Base-by-base conservation (phyloP, 2,888 invertebrate genomes). In the Ectropis crepuscularia region DNA sequence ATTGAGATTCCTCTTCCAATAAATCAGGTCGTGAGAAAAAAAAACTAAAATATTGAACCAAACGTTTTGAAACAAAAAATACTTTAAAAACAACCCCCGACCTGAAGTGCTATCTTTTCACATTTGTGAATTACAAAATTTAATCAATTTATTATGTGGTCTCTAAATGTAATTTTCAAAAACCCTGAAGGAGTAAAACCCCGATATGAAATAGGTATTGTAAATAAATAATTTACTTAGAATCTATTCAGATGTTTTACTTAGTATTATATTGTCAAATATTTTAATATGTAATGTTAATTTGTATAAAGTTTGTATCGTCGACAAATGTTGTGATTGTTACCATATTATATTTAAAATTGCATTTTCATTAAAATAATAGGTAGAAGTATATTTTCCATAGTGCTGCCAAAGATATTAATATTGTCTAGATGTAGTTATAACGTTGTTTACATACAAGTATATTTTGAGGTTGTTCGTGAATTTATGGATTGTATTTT, bases 341-440 rank as follows among this genome's bases (percentile, higher is more conserved):
- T 91, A 90, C 54, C 69, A 72, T 69, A 70, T 83, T 63, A 59
- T 89, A 89, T 87, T 87, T 86, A 80, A 91, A 89, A 87, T 92
- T 90, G 90, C 90, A 90, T 92, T 92, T 90, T 90, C 88, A 90
- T 88, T 88, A 85, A 85, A 82, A 83, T 87, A 89, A 83, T 88
- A 89, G 79, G 81, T 85, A 92, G 91, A 90, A 86, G 76, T 90
- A 92, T 93, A 93, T 93, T 93, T 93, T 93, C 92, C 89, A 92
- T 93, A 93, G 93, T 80, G 93, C 93, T 93, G 93, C 93, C 93
- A 93, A 93, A 93, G 85, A 88, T 88, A 87, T 88, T 85, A 86
- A 86, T 84, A 82, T 86, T 88, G 86, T 87, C 82, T 92, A 92
- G 90, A 80, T 82, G 89, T 93, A 93, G 91, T 87, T 28, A 47